Percentiles rank a stretch among this genome's conserved stretches.
Conservation (phyloP, 2,888 invertebrate genomes). For the Drymonia ruficornis region DNA sequence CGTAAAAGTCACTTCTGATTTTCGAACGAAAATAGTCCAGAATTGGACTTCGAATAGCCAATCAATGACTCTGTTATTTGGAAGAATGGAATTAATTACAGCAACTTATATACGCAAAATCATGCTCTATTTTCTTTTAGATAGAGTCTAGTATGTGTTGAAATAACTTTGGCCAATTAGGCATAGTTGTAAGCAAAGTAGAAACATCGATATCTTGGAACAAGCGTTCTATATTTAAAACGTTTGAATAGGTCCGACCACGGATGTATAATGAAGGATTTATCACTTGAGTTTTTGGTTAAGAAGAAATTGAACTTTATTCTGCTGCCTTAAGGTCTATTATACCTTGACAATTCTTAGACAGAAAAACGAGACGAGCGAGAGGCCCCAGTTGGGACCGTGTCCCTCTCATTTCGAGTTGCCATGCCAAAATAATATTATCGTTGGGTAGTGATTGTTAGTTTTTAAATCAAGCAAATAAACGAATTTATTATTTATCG, state of each 20-base stretch:
- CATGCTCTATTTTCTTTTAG: not conserved
- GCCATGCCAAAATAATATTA: too few relatives aligned
- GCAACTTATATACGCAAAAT: not conserved
- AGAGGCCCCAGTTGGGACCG: too few relatives aligned
- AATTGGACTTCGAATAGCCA: conserved; percentile 22
- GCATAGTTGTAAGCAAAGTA: conserved; percentile 19
- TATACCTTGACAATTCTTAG: too few relatives aligned
- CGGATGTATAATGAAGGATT: conserved; percentile 6
- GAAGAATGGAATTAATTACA: conserved; percentile 20
- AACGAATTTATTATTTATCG: too few relatives aligned
- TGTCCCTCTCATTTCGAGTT: too few relatives aligned
- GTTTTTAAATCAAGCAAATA: too few relatives aligned
- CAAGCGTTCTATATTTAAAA: conserved; percentile 25
- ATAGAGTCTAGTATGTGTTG: conserved; percentile 11
- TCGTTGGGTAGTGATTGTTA: too few relatives aligned
- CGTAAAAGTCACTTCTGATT: conserved; percentile 19
- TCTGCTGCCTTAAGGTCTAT: too few relatives aligned
- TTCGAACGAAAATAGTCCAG: conserved; percentile 21
- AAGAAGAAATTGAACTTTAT: too few relatives aligned
- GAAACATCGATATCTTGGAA: conserved; percentile 23
- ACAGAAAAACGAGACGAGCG: too few relatives aligned
- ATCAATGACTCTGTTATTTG: conserved; percentile 25
- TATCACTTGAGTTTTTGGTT: too few relatives aligned
- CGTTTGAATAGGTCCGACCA: conserved; percentile 6
- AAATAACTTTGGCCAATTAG: conserved; percentile 22